phyloP scores from a whole-genome alignment of 1,140 invertebrate species.

The Eumaeus atala region DNA sequence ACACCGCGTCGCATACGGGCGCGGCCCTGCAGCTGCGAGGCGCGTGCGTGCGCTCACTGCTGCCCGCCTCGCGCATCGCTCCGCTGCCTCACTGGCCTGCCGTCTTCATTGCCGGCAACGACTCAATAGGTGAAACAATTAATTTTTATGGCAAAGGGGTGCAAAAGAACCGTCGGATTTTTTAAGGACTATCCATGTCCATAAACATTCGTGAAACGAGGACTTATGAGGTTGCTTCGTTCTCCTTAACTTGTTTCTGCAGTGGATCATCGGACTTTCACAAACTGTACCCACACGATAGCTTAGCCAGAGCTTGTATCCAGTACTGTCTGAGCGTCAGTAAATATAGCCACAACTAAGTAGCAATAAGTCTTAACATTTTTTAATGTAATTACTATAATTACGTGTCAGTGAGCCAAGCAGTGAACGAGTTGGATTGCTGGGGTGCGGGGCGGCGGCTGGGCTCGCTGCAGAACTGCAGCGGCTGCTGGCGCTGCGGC shows the following conservation, averaged over 20 bases:
- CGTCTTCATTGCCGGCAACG: slow-evolving; percentile 36
- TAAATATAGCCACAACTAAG: too few relatives aligned
- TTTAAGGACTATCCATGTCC: not conserved
- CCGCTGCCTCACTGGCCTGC: slow-evolving; percentile 47
- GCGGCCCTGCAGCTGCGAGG: slow-evolving; percentile 16
- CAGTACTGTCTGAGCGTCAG: too few relatives aligned
- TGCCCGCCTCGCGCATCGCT: slow-evolving; percentile 18
- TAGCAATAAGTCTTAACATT: too few relatives aligned
- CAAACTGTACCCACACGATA: too few relatives aligned
- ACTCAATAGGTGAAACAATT: slow-evolving; percentile 32
- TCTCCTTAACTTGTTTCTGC: too few relatives aligned
- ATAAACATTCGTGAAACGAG: not conserved
- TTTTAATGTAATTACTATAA: not conserved
- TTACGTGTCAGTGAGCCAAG: slow-evolving; percentile 31
- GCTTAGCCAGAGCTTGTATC: too few relatives aligned
- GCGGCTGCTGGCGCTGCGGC: slow-evolving; percentile 36
- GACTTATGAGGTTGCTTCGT: too few relatives aligned
- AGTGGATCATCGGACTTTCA: too few relatives aligned
- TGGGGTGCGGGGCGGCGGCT: slow-evolving; percentile 37
- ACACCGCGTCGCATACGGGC: slow-evolving; percentile 29
- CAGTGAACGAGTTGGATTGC: slow-evolving; percentile 47
- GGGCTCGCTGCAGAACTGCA: slow-evolving; percentile 32
- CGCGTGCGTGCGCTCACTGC: slow-evolving; percentile 22
- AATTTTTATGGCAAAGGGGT: not conserved
- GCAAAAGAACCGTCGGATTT: not conserved